phyloP scores from a whole-genome alignment of 2,888 invertebrate species.

The Mechanitis messenoides region DNA sequence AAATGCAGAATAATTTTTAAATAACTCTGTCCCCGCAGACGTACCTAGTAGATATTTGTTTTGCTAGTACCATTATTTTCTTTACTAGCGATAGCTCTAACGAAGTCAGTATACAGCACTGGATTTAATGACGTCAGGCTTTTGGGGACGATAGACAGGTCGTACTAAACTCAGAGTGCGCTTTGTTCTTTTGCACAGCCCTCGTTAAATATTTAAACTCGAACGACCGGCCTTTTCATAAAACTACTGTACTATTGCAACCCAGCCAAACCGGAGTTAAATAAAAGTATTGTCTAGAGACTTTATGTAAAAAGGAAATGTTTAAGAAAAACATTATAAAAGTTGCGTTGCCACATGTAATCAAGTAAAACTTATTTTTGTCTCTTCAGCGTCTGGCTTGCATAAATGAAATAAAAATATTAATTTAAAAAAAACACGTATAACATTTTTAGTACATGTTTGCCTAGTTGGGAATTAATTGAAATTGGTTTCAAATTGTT shows the following conservation, averaged over 20 bases:
- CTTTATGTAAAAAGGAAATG: conserved; percentile 1
- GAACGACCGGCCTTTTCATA: conserved; percentile 33
- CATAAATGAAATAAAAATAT: too few relatives aligned
- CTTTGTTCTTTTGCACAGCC: conserved; percentile 54
- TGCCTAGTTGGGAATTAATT: too few relatives aligned
- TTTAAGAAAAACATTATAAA: conserved; percentile 1
- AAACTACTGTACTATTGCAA: conserved; percentile 26
- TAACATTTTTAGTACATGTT: too few relatives aligned
- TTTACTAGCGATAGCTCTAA: conserved; percentile 15
- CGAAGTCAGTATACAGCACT: conserved; percentile 22
- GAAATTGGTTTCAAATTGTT: too few relatives aligned
- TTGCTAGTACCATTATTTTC: conserved; percentile 5
- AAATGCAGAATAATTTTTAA: not conserved
- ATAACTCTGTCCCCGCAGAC: not conserved
- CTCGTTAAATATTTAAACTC: conserved; percentile 64
- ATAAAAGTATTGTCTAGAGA: conserved; percentile 6
- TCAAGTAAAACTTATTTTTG: not conserved
- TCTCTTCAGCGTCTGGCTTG: too few relatives aligned
- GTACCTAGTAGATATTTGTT: not conserved
- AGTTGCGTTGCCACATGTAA: not conserved
- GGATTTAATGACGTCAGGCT: conserved; percentile 38
- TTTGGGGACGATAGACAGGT: conserved; percentile 44
- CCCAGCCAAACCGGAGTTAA: conserved; percentile 7
- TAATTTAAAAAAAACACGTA: too few relatives aligned
- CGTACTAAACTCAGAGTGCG: conserved; percentile 47